Evolutionary conservation across 2,113 vertebrate species (phyloP), one percentile per base, ranked within the genome.

Genomic region (Hystrix brachyura): DNA sequence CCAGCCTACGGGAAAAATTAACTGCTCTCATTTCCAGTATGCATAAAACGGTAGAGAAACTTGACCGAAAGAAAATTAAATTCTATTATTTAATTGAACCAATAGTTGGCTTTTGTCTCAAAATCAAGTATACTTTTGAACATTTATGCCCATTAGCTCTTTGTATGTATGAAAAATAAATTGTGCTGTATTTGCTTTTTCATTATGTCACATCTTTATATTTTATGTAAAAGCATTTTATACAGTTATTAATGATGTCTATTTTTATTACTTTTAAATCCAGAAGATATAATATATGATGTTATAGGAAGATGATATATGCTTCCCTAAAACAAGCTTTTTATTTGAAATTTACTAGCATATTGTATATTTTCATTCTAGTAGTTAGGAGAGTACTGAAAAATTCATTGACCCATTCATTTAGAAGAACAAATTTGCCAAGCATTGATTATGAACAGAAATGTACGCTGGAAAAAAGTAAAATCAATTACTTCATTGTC

Each of bases 1-100:
- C 53, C 46, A 71, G 12, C 13, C 23, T 67, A n/a, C 59, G 72
- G 46, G 90, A 92, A 71, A 97, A 97, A 92, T 94, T 71, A 94
- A 67, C 80, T 90, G n/a, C 13, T 71, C 34, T 78, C 21, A 72
- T 85, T 92, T 88, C 27, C 38, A 82, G n/a, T 7, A 34, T 79
- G 48, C 14, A 43, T 43, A 53, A 11, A 23, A 78, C 5, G 62
- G 4, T 79, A 51, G 19, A 69, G 59, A 85, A 43, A 7, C 1
- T 92, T 2, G 12, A 81, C 6, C 1, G 17, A 29, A 72, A 38
- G 17, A 59, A 93, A 69, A 81, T 18, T 34, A 46, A 88, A 89
- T 59, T 84, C 13, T 93, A 64, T 78, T 65, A 32, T 53, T 76
- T 76, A 8, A 21, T 78, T 80, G 23, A 91, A 67, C 27, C 5